Base-by-base conservation (phyloP, 2,888 invertebrate species). In the Macrophya annulata region DNA sequence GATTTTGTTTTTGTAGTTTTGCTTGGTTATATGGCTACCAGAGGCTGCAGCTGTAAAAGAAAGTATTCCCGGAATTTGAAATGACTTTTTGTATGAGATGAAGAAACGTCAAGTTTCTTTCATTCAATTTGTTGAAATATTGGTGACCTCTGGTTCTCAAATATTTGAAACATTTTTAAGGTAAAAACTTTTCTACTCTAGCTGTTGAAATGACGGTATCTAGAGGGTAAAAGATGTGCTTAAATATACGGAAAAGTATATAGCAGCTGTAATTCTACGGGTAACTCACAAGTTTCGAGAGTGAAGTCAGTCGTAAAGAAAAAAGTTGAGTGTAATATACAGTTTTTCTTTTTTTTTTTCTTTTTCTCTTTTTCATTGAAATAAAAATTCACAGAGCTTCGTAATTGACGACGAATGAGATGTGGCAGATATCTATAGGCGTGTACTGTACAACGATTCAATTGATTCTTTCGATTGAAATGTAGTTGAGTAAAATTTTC, bases 161-260 rank as follows among this genome's bases (percentile, higher is more conserved):
- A 68, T 68, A 68, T 68, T 68, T 37, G 68, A 68, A 68, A 31
- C 17, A 31, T 68, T 37, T 15, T 37, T 68, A 68, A 15, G 15
- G 4, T 37, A 17, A 68, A 25, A 68, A 68, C 37, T 68, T 68
- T 68, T 68, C 37, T 68, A 68, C 68, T 68, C 68, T 17, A 17
- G 25, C 37, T 68, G 6, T 15, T 1, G 37, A 37, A 68, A 37
- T 17, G 37, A 31, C 10, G 25, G 25, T 12, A 21, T 10, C 31
- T 65, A 15, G 68, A 37, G 31, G 17, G 68, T 31, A 1, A 17
- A 68, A 68, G 37, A 62, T 62, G 62, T 25, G 62, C 6, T 12
- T 62, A 37, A 68, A 37, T 37, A 37, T 68, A 68, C 68, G 25
- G 17, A 68, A 68, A 68, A 68, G 68, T 68, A 37, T 68, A 62